Percentiles rank a stretch among this genome's conserved stretches.
These are phyloP conservation scores for Nettapus auritus DNA, from an alignment of 2,113 vertebrate species.

Conservation along the genomic window DNA sequence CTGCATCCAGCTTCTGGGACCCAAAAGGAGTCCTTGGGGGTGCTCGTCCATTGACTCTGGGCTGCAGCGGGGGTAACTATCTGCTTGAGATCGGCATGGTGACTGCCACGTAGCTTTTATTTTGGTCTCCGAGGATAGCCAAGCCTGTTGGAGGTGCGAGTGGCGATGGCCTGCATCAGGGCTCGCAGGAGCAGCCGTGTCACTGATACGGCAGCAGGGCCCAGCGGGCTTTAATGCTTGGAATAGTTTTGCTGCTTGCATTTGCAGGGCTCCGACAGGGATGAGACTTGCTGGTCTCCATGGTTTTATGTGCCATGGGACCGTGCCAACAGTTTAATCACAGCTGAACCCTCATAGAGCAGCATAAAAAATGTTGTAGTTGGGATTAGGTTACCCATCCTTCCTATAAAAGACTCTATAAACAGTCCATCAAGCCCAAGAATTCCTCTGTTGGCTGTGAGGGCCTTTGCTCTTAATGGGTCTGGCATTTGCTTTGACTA, in stretches of 20 bases:
- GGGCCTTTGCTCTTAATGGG: slow-evolving; percentile 36
- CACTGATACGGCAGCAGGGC: neutral
- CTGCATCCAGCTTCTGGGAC: neutral
- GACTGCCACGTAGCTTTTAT: neutral
- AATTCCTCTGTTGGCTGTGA: slow-evolving; percentile 60
- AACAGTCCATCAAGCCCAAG: slow-evolving; percentile 63
- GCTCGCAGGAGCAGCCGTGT: neutral
- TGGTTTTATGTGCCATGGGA: slow-evolving; percentile 68
- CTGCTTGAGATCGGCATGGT: neutral
- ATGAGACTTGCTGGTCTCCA: slow-evolving; percentile 45
- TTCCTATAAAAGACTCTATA: slow-evolving; percentile 72
- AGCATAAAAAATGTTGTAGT: slow-evolving; percentile 53
- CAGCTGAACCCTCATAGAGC: slow-evolving; percentile 61
- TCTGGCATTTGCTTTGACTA: slow-evolving; percentile 52
- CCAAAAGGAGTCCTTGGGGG: neutral
- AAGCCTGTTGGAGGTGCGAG: neutral
- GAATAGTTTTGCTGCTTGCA: neutral
- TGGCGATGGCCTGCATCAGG: accelerated
- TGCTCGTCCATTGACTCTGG: neutral
- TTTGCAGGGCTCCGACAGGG: neutral
- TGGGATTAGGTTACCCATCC: slow-evolving; percentile 73
- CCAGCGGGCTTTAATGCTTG: neutral
- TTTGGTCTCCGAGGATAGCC: neutral
- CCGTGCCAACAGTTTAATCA: slow-evolving; percentile 68
- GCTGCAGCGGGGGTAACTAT: neutral